Conservation (phyloP, 2,888 invertebrate genomes). For the Conus canariensis region DNA sequence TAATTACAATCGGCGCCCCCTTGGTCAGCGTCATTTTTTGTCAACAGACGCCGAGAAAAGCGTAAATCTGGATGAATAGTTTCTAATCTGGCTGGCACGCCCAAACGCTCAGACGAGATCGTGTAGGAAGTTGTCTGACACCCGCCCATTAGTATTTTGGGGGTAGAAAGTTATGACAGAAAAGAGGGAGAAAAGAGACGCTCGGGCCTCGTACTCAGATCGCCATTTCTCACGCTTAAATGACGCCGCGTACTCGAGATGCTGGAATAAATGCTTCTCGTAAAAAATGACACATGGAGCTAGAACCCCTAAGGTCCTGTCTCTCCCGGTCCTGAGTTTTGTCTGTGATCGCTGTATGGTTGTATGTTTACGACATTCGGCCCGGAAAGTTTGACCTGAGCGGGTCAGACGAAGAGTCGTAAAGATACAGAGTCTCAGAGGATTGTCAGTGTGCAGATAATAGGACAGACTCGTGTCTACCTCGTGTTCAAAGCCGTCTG, state of each 20-base stretch:
- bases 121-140: neutral
- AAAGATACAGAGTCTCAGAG: neutral
- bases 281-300: constrained; percentile 35
- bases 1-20: constrained; percentile 19
- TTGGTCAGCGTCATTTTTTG: constrained; percentile 27
- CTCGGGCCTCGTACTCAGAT: constrained; percentile 15
- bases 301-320: neutral
- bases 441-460: neutral
- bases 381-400: neutral
- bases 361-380: constrained; percentile 9
- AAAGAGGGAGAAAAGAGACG: constrained; percentile 20
- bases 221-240: constrained; percentile 4
- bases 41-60: constrained; percentile 36
- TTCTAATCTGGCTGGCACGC: constrained; percentile 35
- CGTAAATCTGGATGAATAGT: constrained; percentile 37
- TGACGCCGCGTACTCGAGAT: neutral
- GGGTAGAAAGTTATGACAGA: constrained; percentile 30
- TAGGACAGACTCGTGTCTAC: neutral
- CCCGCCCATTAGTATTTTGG: constrained; percentile 23
- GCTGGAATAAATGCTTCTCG: constrained; percentile 24
- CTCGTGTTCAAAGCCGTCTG: too few relatives aligned
- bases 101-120: neutral
- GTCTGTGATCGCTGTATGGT: constrained; percentile 28
- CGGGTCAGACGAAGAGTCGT: neutral
- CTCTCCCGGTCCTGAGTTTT: neutral